Evolutionary conservation across 1,140 invertebrate genomes (phyloP), one percentile per base, ranked within the genome.

Genomic region (Drosophila ercepeae): DNA sequence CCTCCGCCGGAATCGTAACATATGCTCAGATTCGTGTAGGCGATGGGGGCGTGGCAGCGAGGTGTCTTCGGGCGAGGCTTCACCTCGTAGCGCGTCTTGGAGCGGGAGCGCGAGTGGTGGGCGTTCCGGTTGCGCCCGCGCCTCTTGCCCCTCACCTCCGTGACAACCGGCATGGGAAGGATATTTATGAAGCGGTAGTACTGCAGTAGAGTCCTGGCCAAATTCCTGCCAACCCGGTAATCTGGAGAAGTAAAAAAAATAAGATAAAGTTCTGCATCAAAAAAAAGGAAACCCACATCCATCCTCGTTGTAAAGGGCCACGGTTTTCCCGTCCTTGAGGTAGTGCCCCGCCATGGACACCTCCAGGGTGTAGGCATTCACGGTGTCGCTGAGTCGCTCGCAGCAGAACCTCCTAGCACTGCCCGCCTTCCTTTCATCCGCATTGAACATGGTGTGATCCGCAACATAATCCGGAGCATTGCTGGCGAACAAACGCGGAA

Each of bases 401-500:
- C 94, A 95, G 9, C 94, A 92, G 88, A 93, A 97, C 93, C 97
- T 94, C 86, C 98, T 92, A 0, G 96, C 95, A 21, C 97, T 97
- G n/a, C 97, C 97, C 14, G 94, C 93, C 92, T 98, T 98, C 21
- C 94, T 93, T 1, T 94, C 93, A 92, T 98, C 97, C 32, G 96
- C 94, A 92, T 98, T 98, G 91, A 97, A 99, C 93, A 97, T 95
- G 13, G 97, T 97, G 90, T 97, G 96, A 36, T 93, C 93, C 9
- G 94, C 72, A 21, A 95, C 94, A 90, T 97, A 98, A 82, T 98
- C 97, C 67, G 97, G 95, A 7, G 96, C 94, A 83, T 96, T 94
- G 83, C 95, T 94, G 73, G 96, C 94, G 55, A 98, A 92, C n/a
- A 98, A 91, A 92, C 98, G 97, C 0, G 97, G 97, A 86, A 98